These are phyloP conservation scores for Pantala flavescens DNA, from an alignment of 1,140 invertebrate species.

Conservation along the genomic window DNA sequence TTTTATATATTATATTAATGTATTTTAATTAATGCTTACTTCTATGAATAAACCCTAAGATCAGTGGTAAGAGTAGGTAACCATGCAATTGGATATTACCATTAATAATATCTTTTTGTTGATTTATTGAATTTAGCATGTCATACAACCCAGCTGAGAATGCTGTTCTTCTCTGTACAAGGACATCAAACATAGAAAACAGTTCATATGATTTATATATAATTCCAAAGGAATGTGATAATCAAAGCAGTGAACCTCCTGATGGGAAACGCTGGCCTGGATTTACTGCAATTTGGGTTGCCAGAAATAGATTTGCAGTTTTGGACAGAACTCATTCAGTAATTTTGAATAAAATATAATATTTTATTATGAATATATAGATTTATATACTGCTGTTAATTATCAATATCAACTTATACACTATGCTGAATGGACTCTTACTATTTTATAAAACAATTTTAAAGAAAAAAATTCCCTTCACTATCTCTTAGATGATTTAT, in stretches of 20 bases:
- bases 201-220: constrained; percentile 90
- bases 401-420: no score
- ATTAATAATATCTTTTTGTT: no score
- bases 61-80: no score
- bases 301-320: constrained; percentile 96
- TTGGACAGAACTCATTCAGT: constrained; percentile 82
- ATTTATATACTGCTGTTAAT: no score
- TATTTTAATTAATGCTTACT: no score
- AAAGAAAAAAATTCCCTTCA: not conserved
- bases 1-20: no score
- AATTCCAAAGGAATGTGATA: constrained; percentile 65
- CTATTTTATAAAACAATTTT: not conserved
- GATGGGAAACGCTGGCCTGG: constrained; percentile 82
- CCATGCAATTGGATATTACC: no score
- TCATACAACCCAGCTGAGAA: constrained; percentile 96
- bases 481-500: not conserved
- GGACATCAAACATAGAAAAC: constrained; percentile 68
- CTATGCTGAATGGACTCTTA: no score
- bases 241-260: constrained; percentile 41
- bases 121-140: constrained; percentile 53
- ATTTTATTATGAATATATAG: no score
- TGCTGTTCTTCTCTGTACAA: constrained; percentile 71
- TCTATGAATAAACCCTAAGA: no score
- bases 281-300: constrained; percentile 94
- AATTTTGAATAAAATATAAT: constrained; percentile 29